Percentiles rank a stretch among this genome's conserved stretches.
phyloP scores from a whole-genome alignment of 2,113 vertebrate species.

The Phaethon lepturus region DNA sequence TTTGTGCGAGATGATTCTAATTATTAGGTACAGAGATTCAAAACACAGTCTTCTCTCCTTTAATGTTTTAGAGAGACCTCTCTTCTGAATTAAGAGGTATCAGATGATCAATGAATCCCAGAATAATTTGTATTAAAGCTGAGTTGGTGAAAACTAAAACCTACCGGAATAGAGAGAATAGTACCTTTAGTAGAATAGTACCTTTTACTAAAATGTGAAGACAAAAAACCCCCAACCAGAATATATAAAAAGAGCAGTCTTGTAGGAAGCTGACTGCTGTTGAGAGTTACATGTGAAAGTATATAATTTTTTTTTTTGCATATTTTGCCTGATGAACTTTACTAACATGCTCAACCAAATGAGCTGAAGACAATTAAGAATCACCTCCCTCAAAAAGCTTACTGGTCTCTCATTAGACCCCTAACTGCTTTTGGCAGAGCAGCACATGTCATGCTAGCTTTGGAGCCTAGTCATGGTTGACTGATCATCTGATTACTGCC shows the following conservation, averaged over 20 bases:
- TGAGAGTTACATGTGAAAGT: neutral
- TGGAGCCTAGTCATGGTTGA: neutral
- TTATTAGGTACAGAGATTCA: neutral
- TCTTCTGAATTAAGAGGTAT: neutral
- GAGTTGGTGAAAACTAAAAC: neutral
- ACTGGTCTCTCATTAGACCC: neutral
- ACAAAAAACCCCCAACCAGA: fast-evolving
- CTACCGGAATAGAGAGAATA: no score
- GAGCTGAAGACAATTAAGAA: neutral
- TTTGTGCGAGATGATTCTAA: neutral
- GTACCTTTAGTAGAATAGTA: no score
- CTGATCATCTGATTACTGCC: slow-evolving; percentile 3
- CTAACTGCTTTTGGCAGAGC: neutral
- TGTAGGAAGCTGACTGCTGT: neutral
- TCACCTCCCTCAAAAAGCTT: neutral
- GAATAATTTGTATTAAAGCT: neutral
- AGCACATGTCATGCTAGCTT: neutral
- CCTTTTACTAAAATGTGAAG: neutral
- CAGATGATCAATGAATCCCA: neutral
- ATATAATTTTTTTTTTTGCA: neutral
- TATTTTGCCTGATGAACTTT: neutral
- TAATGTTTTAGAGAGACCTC: neutral
- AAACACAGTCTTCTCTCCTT: neutral
- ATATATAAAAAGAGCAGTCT: neutral
- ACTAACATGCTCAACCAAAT: neutral